Evolutionary conservation across 2,888 invertebrate species (phyloP).

Genomic region (Liopterus haemorrhoidalis): DNA sequence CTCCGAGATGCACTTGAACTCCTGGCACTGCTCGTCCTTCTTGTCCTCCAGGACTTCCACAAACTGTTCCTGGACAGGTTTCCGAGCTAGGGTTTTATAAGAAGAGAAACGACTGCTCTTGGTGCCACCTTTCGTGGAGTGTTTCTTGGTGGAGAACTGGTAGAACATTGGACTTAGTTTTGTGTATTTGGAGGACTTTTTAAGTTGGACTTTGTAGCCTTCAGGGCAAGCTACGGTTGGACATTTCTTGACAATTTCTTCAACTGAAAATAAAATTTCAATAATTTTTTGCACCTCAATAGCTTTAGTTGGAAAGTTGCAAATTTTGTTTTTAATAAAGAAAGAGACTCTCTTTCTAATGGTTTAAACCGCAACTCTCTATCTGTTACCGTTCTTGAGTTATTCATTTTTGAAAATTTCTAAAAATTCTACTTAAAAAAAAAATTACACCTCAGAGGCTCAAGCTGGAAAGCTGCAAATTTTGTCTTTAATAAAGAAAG

Average conservation of each 20-base stretch:
- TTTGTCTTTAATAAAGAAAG: no score
- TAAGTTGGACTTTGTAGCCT: conserved; percentile 48
- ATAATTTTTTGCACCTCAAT: not conserved
- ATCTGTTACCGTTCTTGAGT: no score
- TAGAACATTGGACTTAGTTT: conserved; percentile 49
- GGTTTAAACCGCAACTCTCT: no score
- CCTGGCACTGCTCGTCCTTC: conserved; percentile 46
- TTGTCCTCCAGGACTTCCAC: conserved; percentile 39
- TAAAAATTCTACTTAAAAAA: no score
- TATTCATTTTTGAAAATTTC: no score
- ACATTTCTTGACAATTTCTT: conserved; percentile 39
- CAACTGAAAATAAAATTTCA: conserved; percentile 15
- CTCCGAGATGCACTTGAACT: conserved; percentile 52
- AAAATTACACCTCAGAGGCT: no score
- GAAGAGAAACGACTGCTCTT: not conserved
- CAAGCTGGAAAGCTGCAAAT: no score
- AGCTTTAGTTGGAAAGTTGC: not conserved
- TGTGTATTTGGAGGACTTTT: conserved; percentile 34
- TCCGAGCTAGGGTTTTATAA: conserved; percentile 2
- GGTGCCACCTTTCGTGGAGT: conserved; percentile 40
- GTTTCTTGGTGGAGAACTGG: conserved; percentile 26
- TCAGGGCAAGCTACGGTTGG: conserved; percentile 48
- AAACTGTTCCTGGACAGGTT: conserved; percentile 5
- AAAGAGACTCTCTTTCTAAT: no score
- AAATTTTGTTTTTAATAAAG: no score